These are phyloP conservation scores for Myxocyprinus asiaticus DNA, from an alignment of 2,113 vertebrate genomes.

Conservation along the genomic window DNA sequence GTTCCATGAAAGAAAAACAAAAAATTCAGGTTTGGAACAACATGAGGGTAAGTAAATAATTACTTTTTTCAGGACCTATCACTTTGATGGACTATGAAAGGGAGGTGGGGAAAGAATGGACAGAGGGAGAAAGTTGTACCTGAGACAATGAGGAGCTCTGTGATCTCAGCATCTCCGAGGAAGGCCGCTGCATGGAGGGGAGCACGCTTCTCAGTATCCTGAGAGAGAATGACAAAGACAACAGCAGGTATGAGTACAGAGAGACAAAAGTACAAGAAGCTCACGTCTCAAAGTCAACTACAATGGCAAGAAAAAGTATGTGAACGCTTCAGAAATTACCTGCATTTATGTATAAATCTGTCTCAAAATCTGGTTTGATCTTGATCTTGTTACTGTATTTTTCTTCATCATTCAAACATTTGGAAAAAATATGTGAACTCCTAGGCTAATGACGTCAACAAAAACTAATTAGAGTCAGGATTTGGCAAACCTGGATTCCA, in stretches of 20 bases:
- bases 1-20: too few species aligned
- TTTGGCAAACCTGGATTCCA: too few species aligned
- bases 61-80: not conserved
- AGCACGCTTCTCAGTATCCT: slow-evolving; percentile 94
- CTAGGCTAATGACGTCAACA: too few species aligned
- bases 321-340: too few species aligned
- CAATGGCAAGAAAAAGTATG: too few species aligned
- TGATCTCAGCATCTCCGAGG: slow-evolving; percentile 94
- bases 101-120: not conserved
- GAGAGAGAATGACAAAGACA: slow-evolving; percentile 19
- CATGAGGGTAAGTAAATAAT: not conserved
- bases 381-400: too few species aligned
- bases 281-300: not conserved
- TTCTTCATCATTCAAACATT: too few species aligned
- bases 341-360: too few species aligned
- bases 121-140: slow-evolving; percentile 71
- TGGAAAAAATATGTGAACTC: too few species aligned
- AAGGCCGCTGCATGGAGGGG: slow-evolving; percentile 93
- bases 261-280: not conserved
- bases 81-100: not conserved
- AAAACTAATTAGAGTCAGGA: too few species aligned
- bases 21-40: too few species aligned
- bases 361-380: too few species aligned
- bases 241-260: not conserved
- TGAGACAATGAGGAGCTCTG: slow-evolving; percentile 93